These are phyloP conservation scores for Clitarchus hookeri DNA, from an alignment of 2,888 invertebrate species.

Conservation along the genomic window DNA sequence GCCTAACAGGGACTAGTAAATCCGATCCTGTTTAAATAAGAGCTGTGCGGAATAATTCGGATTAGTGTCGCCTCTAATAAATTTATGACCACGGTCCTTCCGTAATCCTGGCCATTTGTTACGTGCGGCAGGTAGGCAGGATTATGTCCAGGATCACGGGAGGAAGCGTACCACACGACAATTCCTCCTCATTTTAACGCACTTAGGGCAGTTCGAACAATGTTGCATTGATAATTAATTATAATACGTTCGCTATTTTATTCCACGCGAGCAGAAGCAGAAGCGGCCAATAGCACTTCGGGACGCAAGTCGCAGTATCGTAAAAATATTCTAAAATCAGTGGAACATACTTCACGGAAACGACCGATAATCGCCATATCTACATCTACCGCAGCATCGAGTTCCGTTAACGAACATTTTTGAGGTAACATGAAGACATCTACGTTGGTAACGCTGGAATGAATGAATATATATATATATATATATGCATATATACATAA, in stretches of 20 bases:
- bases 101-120: not conserved
- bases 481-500: no score
- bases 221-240: not conserved
- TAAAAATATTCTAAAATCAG: no score
- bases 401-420: no score
- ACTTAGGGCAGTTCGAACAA: not conserved
- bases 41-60: constrained; percentile 8
- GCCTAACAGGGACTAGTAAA: not conserved
- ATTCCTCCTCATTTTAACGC: not conserved
- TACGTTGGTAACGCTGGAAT: no score
- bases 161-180: not conserved
- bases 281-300: no score
- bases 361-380: no score
- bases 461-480: no score
- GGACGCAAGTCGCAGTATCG: no score
- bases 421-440: no score
- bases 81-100: not conserved
- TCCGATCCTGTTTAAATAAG: constrained; percentile 3
- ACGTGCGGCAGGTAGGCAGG: not conserved
- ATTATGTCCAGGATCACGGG: not conserved
- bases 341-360: no score
- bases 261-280: no score
- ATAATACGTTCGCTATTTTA: not conserved
- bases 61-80: not conserved
- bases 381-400: no score